phyloP scores from a whole-genome alignment of 1,140 invertebrate species.

The Intoshia linei region DNA sequence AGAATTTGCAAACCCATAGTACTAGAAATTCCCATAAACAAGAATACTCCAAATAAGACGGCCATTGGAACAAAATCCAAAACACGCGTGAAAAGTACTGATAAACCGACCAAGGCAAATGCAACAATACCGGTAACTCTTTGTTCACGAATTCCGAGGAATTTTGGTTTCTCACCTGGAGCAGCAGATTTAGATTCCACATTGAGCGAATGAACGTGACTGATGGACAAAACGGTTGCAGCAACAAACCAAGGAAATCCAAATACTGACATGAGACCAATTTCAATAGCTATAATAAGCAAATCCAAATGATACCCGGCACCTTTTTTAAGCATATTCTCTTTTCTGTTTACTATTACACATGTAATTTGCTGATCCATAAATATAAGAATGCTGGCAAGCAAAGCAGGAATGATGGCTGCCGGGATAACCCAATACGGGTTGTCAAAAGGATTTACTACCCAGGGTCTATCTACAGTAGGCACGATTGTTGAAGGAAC shows the following conservation, averaged over 20 bases:
- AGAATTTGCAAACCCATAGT: conserved; percentile 30
- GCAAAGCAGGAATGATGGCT: conserved; percentile 45
- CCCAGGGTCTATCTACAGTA: conserved; percentile 48
- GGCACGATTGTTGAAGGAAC: too few relatives aligned
- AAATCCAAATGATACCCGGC: not conserved
- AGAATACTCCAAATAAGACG: conserved; percentile 18
- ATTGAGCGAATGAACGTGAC: not conserved
- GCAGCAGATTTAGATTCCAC: conserved; percentile 1
- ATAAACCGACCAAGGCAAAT: not conserved
- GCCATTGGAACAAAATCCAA: conserved; percentile 18
- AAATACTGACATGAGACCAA: not conserved
- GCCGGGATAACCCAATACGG: conserved; percentile 46
- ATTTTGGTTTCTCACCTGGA: conserved; percentile 2
- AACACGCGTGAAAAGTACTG: not conserved
- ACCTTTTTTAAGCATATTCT: conserved; percentile 23
- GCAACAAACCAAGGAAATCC: not conserved
- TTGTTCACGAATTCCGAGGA: conserved; percentile 4
- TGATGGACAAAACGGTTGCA: not conserved
- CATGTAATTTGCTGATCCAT: conserved; percentile 96
- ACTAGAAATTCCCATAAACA: conserved; percentile 19
- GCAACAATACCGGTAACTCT: not conserved
- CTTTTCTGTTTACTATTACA: conserved; percentile 77
- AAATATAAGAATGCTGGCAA: conserved; percentile 77
- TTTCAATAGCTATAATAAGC: not conserved
- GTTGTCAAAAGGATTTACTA: conserved; percentile 65